Conservation (phyloP, 2,888 invertebrate genomes). For the Trissolcus japonicus region DNA sequence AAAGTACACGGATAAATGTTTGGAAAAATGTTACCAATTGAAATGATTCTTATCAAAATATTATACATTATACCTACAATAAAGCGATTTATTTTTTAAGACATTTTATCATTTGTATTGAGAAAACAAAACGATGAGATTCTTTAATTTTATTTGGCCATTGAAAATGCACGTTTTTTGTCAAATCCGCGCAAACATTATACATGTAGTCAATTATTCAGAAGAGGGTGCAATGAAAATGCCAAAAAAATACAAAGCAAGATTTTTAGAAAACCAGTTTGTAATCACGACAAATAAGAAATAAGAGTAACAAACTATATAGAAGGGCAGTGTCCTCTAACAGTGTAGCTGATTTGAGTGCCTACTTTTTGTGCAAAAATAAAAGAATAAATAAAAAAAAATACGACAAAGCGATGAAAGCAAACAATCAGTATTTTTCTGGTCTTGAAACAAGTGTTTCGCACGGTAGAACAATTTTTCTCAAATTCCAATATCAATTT, state of each 20-base stretch:
- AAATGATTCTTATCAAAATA: conserved; percentile 3
- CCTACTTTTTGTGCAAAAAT: conserved; percentile 59
- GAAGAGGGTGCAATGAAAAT: conserved; percentile 36
- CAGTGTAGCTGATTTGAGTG: conserved; percentile 65
- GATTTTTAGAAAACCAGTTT: conserved; percentile 51
- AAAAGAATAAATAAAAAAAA: conserved; percentile 18
- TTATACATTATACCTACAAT: not conserved
- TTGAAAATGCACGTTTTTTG: conserved; percentile 7
- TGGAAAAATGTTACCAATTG: conserved; percentile 3
- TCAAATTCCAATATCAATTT: conserved; percentile 29
- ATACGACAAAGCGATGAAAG: conserved; percentile 9
- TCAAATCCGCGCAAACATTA: conserved; percentile 32
- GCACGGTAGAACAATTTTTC: conserved; percentile 20
- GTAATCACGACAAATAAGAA: conserved; percentile 55
- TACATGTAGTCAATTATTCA: conserved; percentile 43
- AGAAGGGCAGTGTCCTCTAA: conserved; percentile 47
- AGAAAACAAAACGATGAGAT: not conserved
- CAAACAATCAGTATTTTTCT: conserved; percentile 61
- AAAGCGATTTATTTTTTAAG: not conserved
- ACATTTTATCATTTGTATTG: not conserved
- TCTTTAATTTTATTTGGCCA: not conserved
- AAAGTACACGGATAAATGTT: conserved; percentile 32
- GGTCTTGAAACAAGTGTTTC: conserved; percentile 24
- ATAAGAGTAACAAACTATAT: conserved; percentile 53
- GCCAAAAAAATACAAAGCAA: conserved; percentile 43